Base-by-base conservation (phyloP, 2,888 invertebrate species). In the Eurois occulta region DNA sequence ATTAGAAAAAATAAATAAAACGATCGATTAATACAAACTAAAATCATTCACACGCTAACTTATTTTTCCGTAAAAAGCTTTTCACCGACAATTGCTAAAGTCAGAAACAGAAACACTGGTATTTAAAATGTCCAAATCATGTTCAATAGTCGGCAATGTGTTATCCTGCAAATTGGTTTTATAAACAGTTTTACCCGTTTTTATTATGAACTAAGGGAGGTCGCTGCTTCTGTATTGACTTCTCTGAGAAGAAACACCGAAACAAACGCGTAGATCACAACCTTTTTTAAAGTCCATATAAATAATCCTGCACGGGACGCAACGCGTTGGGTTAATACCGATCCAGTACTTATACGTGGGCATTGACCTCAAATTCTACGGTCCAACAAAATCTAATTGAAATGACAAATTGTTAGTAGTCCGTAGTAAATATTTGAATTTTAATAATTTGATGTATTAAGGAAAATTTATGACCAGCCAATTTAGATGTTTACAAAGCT, bases 401-500 rank as follows among this genome's bases (percentile, higher is more conserved):
- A 68, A 70, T 71, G 35, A 62, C 16, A 32, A 48, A 73, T 46
- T 48, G 16, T 41, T 24, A 21, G 21, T 60, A 32, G n/a, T 43
- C 38, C 5, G 60, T 28, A 6, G 10, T 32, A 21, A n/a, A 10
- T 35, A 24, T 6, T 41, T 7, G 41, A 52, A 52, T 52, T n/a
- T 38, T 21, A 5, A 46, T 52, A 28, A 35, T 38, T 21, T 28
- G 1, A 24, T 35, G 13, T 28, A 18, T 16, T 55, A 16, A 6
- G 21, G 6, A 35, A 28, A 68, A 38, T 55, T 35, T 38, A n/a
- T 21, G 16, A 55, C 2, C 6, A 52, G 5, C n/a, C 5, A 46
- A 80, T 80, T 67, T 55, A 55, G 46, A 64, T 32, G 16, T 68
- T 38, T 52, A 28, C 3, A 38, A 80, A 65, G 21, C 67, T 52